Conservation (phyloP, 2,797 vertebrate genomes). For the Prionace glauca region DNA sequence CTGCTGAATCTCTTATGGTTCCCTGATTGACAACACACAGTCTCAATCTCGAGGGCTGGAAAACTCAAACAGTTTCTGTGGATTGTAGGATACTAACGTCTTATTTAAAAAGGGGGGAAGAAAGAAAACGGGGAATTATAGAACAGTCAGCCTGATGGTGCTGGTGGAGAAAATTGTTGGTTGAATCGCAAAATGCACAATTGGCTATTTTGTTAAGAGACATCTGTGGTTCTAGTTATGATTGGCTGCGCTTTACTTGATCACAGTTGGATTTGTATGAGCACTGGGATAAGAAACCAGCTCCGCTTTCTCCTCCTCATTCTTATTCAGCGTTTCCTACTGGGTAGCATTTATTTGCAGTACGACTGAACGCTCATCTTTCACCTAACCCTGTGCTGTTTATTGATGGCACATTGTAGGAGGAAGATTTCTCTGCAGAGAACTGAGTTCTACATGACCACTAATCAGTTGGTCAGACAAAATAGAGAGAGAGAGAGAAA, state of each 20-base stretch:
- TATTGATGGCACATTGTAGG: not conserved
- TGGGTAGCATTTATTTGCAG: not conserved
- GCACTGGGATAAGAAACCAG: not conserved
- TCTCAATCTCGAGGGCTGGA: not conserved
- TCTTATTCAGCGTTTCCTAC: not conserved
- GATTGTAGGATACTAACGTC: no score
- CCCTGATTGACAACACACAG: not conserved
- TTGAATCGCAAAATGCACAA: no score
- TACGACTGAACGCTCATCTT: not conserved
- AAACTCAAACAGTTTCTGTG: not conserved
- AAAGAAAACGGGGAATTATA: no score
- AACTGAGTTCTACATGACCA: not conserved
- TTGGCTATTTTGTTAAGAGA: not conserved
- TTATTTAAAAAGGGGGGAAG: no score
- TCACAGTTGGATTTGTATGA: not conserved
- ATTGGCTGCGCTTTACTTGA: not conserved
- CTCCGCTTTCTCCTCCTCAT: not conserved
- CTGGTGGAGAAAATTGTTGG: no score
- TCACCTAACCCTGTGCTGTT: not conserved
- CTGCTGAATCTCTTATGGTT: no score
- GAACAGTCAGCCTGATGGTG: no score
- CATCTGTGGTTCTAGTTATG: not conserved
- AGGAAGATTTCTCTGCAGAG: not conserved
- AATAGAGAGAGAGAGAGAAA: no score
- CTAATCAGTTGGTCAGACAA: not conserved